Conservation (phyloP, 2,113 vertebrate genomes). For the Empidonax alnorum region DNA sequence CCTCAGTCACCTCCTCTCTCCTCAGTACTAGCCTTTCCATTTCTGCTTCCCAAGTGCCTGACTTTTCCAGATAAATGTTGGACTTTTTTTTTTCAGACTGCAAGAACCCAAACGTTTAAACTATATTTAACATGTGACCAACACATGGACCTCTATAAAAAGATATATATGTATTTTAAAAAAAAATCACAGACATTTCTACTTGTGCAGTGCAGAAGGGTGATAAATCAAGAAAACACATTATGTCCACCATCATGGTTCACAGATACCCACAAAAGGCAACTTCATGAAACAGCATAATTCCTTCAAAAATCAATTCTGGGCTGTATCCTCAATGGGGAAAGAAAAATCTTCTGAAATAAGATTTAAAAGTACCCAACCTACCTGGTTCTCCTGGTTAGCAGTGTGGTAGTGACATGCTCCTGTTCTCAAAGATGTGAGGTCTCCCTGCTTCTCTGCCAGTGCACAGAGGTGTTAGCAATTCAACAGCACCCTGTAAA, state of each 20-base stretch:
- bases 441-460: not conserved
- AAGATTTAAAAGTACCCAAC: not conserved
- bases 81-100: not conserved
- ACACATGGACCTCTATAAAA: not conserved
- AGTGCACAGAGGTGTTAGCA: not conserved
- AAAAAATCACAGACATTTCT: not conserved
- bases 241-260: not conserved
- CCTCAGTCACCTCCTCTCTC: not conserved
- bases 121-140: constrained; percentile 3
- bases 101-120: not conserved
- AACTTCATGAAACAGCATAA: not conserved
- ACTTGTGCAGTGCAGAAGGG: not conserved
- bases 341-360: not conserved
- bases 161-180: not conserved
- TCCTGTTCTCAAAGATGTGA: not conserved
- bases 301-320: not conserved
- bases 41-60: constrained; percentile 7
- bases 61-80: not conserved
- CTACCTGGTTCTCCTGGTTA: not conserved
- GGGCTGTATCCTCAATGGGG: not conserved
- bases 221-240: constrained; percentile 15
- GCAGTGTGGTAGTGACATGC: not conserved
- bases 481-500: not conserved
- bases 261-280: not conserved
- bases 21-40: not conserved